Conservation (phyloP, 2,797 vertebrate species). For the Macrochelys suwanniensis region DNA sequence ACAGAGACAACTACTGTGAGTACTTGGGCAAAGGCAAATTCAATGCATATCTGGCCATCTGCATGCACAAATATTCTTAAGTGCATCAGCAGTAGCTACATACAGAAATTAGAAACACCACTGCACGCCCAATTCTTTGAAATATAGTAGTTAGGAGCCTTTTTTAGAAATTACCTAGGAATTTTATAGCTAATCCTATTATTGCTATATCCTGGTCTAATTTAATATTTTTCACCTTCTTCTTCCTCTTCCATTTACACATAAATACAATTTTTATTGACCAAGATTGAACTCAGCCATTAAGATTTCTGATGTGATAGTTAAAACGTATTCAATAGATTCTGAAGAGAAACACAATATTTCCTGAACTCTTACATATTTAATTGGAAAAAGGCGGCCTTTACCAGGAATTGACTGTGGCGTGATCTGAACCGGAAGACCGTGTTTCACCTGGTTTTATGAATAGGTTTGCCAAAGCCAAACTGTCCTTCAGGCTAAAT, state of each 20-base stretch:
- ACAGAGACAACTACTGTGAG: not conserved
- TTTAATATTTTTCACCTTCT: not conserved
- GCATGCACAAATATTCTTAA: not conserved
- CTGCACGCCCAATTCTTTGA: not conserved
- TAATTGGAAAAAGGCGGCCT: conserved; percentile 12
- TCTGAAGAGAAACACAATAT: not conserved
- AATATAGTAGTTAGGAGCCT: not conserved
- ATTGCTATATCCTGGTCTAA: not conserved
- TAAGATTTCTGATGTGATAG: not conserved
- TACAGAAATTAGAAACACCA: not conserved
- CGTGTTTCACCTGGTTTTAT: not conserved
- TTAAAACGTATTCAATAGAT: not conserved
- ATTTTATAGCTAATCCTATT: not conserved
- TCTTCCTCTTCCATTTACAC: not conserved
- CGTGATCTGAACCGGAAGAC: not conserved
- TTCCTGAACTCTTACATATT: conserved; percentile 17
- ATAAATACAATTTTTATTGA: not conserved
- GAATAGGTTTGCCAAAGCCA: conserved; percentile 3
- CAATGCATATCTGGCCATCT: not conserved
- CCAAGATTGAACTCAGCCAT: not conserved
- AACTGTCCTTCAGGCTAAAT: not conserved
- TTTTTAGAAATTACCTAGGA: not conserved
- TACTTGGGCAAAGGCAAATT: accelerated
- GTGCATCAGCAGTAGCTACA: not conserved
- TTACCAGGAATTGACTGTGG: conserved; percentile 15